phyloP scores from a whole-genome alignment of 2,797 vertebrate genomes.

The Sebastes goodei region DNA sequence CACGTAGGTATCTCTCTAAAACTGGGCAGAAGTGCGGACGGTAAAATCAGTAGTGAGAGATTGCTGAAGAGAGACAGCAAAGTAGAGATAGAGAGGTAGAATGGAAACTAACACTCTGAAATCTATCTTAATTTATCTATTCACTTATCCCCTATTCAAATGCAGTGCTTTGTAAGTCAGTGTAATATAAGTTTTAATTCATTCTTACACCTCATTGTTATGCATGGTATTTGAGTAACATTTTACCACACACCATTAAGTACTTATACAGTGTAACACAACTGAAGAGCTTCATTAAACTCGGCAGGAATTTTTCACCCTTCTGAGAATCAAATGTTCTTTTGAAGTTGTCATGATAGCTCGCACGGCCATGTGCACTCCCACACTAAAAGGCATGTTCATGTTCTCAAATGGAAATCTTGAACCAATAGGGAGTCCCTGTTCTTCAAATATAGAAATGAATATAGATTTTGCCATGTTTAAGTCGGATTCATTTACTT shows the following conservation, averaged over 20 bases:
- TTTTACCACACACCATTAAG: not conserved
- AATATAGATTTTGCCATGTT: not conserved
- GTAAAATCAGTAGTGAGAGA: not conserved
- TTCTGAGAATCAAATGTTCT: not conserved
- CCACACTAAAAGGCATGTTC: not conserved
- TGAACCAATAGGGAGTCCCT: not conserved
- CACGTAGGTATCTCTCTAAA: not conserved
- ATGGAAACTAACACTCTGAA: not conserved
- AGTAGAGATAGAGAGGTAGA: conserved; percentile 11
- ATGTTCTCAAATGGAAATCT: not conserved
- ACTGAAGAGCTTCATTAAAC: not conserved
- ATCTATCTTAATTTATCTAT: conserved; percentile 23
- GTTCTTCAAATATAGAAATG: not conserved
- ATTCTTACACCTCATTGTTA: not conserved
- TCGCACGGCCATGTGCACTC: not conserved
- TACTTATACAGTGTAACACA: not conserved
- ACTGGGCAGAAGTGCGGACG: not conserved
- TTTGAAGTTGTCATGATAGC: not conserved
- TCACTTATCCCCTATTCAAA: not conserved
- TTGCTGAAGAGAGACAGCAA: not conserved
- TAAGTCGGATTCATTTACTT: not conserved
- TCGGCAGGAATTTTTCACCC: not conserved
- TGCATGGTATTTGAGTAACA: not conserved
- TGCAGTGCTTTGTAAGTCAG: not conserved
- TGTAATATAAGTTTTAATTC: not conserved